Evolutionary conservation across 2,113 vertebrate species (phyloP).

Genomic region (Theropithecus gelada): DNA sequence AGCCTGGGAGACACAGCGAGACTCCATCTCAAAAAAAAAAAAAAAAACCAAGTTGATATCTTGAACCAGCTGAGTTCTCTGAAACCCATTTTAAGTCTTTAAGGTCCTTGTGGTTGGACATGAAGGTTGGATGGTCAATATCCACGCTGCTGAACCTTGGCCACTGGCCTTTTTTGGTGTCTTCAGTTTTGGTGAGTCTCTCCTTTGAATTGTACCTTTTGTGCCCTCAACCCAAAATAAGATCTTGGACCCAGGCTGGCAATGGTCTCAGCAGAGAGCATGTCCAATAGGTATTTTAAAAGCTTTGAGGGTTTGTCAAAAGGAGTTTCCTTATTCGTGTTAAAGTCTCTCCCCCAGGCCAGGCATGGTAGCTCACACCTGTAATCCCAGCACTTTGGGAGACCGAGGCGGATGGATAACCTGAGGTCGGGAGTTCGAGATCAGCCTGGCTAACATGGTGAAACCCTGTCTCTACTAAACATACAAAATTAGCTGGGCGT

Average conservation of each 20-base stretch:
- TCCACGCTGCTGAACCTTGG: neutral
- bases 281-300: slow-evolving; percentile 1
- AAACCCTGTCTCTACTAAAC: no score
- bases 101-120: neutral
- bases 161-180: neutral
- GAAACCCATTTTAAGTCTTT: neutral
- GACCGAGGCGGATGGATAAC: no score
- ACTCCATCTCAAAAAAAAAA: no score
- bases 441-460: no score
- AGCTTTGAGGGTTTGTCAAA: neutral
- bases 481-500: no score
- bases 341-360: neutral
- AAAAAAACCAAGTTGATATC: no score
- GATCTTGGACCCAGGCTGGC: neutral
- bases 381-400: no score
- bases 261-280: neutral
- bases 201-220: neutral
- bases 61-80: no score
- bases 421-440: no score
- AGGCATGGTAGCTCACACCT: no score
- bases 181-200: neutral
- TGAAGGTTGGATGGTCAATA: neutral
- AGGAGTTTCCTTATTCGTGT: neutral
- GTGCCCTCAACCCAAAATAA: neutral
- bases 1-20: no score